Evolutionary conservation across 1,140 invertebrate genomes (phyloP), one percentile per base, ranked within the genome.

Genomic region (Listronotus oregonensis): DNA sequence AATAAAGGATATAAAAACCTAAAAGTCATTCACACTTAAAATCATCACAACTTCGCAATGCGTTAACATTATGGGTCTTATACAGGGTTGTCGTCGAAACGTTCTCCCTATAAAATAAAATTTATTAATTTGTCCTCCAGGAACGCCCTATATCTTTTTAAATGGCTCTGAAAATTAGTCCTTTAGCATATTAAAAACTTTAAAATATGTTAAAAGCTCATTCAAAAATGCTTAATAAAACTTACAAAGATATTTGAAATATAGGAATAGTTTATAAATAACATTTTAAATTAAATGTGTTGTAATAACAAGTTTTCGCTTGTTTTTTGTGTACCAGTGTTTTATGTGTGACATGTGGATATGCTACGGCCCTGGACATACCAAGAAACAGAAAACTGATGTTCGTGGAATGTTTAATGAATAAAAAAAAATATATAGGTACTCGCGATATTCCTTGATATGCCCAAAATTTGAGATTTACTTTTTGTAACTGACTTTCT

Each of bases 1-100:
- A 37, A 54, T 54, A 70, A 61, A 70, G 65, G 63, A 17, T 56
- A 60, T 52, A 68, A 63, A 68, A 70, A 68, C 57, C 71, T 68
- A 68, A 69, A 61, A 56, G 65, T n/a, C 68, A 62, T 56, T 51
- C 71, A 66, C 31, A 71, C 62, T 55, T 1, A 64, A 54, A 67
- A 61, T 72, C 70, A 72, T 66, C 67, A 57, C 71, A 72, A 50
- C 40, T 63, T 65, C 49, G 37, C 73, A n/a, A 55, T 73, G 70
- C 73, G 68, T 67, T 61, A 76, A 76, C 75, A 75, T 74, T 75
- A 64, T 67, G 66, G 75, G 70, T 77, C 71, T 63, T 58, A 64
- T 67, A 65, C 69, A 76, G 69, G 75, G 69, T 67, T 40, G n/a
- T 70, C 34, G 67, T 59, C 66, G 67, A 63, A 52, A 59, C 63